Evolutionary conservation across 2,888 invertebrate genomes (phyloP).

Genomic region (Neoascia interrupta): DNA sequence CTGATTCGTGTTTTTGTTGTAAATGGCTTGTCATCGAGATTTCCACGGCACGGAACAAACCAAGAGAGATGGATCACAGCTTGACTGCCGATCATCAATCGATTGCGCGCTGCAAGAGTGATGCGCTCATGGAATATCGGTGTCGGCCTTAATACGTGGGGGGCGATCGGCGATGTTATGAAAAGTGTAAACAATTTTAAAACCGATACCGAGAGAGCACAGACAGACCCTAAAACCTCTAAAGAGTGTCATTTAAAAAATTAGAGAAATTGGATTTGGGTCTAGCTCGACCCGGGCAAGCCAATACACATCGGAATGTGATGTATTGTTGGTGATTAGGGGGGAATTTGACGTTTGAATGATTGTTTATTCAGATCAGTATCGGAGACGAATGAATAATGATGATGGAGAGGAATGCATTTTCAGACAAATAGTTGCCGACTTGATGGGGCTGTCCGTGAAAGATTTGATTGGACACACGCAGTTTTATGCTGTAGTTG

Average conservation of each 20-base stretch:
- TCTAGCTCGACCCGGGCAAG: conserved; percentile 1
- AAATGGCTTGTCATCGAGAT: conserved; percentile 46
- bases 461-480: neutral
- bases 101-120: conserved; percentile 21
- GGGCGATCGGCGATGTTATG: conserved; percentile 5
- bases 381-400: conserved; percentile 43
- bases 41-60: conserved; percentile 23
- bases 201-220: neutral
- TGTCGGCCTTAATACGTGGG: neutral
- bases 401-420: conserved; percentile 38
- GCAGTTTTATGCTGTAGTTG: neutral
- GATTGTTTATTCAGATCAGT: conserved; percentile 44
- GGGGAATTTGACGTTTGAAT: conserved; percentile 47
- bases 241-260: conserved; percentile 40
- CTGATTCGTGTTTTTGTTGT: conserved; percentile 4
- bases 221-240: neutral
- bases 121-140: conserved; percentile 8
- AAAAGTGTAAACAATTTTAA: conserved; percentile 41
- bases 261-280: conserved; percentile 46
- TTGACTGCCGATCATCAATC: conserved; percentile 48
- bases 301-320: conserved; percentile 49
- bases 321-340: conserved; percentile 55
- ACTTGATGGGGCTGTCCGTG: neutral
- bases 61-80: conserved; percentile 39
- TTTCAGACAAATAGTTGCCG: conserved; percentile 25